Evolutionary conservation across 2,888 invertebrate species (phyloP), one percentile per base, ranked within the genome.

Genomic region (Ctena decussata): DNA sequence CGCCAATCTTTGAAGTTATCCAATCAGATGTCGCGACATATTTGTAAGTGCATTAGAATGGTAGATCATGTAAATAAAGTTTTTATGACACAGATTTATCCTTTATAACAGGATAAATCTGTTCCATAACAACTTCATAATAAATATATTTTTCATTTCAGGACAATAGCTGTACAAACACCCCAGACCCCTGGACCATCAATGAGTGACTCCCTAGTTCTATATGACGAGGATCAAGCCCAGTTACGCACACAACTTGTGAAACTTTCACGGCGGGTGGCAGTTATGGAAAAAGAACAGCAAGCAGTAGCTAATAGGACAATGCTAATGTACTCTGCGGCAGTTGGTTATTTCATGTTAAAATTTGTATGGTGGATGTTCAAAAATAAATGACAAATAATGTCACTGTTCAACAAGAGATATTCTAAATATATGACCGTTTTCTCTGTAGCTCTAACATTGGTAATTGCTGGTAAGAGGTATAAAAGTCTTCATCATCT

Each of bases 221-320:
- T 94, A 30, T 91, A 91, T 44, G 93, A 93, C 30, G 94, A 93
- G 57, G 93, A 93, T 53, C 87, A 91, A 0, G 90, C 90, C 8
- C 89, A 92, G 30, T 57, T 94, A 27, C 85, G 91, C 35, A 92
- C 89, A 35, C 93, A 93, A 77, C 97, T 99, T 93, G 98, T 98
- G 32, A 98, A 98, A 95, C 95, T 99, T 88, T 98, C 98, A 95
- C 97, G 98, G 72, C 97, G 98, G 30, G 97, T 99, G 12, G 97
- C 98, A 96, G 97, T 97, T 8, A 97, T 99, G 87, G 98, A 99
- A 96, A 97, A 98, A 86, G 98, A 98, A 93, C 97, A 98, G 94
- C 96, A 97, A 91, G 97, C 98, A 94, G 97, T 77, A 35, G 69
- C 82, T 11, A 81, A 69, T 24, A 39, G 81, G 30, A 81, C 81